Conservation (phyloP, 1,140 invertebrate genomes). For the Trichoplusia ni region DNA sequence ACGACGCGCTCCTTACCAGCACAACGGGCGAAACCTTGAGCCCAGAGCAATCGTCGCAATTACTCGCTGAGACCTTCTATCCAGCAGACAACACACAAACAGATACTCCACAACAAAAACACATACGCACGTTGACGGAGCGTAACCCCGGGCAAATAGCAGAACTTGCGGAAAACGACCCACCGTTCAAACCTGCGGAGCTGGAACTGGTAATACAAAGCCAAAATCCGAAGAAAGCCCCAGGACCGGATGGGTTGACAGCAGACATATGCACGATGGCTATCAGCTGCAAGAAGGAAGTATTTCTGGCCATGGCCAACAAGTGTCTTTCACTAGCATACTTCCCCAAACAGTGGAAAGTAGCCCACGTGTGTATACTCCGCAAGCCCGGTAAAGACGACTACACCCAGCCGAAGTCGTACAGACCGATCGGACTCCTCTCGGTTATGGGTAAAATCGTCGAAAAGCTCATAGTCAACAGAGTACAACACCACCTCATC, state of each 20-base stretch:
- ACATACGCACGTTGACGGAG: background rate
- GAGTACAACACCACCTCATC: no score
- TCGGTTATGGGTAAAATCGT: no score
- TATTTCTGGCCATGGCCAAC: no score
- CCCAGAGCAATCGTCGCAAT: background rate
- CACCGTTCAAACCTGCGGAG: background rate
- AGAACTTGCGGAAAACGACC: no score
- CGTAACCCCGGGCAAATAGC: background rate
- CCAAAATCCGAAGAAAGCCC: background rate
- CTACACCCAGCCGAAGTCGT: no score
- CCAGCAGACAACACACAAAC: background rate
- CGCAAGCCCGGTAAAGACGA: no score
- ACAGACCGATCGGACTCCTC: no score
- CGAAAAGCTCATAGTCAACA: no score
- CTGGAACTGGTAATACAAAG: background rate
- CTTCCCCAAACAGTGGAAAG: no score
- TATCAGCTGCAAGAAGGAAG: no score
- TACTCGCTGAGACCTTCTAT: background rate
- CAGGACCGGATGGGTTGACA: background rate
- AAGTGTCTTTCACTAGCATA: no score
- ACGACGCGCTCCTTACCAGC: background rate
- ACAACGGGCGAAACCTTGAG: background rate
- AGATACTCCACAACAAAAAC: background rate
- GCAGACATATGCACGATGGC: background rate
- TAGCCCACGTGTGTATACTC: no score